These are phyloP conservation scores for Parazoanthus darwini DNA, from an alignment of 92 coral and sea anemone genomes.

Conservation along the genomic window DNA sequence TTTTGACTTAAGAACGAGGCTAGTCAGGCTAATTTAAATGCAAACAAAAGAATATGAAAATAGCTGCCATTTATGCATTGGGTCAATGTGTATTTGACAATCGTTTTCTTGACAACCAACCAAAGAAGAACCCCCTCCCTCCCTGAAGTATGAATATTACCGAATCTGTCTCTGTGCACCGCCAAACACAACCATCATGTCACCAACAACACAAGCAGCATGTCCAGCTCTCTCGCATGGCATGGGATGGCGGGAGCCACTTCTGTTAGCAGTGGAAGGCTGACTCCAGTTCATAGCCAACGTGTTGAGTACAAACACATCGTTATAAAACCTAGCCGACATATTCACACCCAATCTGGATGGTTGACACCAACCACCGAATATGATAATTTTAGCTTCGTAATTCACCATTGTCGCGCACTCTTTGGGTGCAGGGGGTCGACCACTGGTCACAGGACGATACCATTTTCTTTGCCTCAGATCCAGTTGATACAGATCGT, in stretches of 20 bases:
- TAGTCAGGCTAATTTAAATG: too few relatives aligned
- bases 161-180: conserved; percentile 97
- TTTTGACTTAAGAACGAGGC: too few relatives aligned
- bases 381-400: conserved; percentile 62
- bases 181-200: conserved; percentile 89
- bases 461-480: conserved; percentile 78
- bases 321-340: conserved; percentile 83
- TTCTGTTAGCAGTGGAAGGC: conserved; percentile 34
- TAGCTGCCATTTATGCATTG: too few relatives aligned
- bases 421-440: conserved; percentile 90
- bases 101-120: too few relatives aligned
- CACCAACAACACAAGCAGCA: conserved; percentile 81
- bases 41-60: too few relatives aligned
- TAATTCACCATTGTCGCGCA: conserved; percentile 83
- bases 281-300: conserved; percentile 65
- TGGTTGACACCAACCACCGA: conserved; percentile 99
- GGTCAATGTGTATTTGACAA: too few relatives aligned
- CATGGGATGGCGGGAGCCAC: conserved; percentile 40
- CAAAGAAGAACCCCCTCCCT: too few relatives aligned
- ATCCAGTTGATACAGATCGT: conserved; percentile 81
- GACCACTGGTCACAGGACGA: conserved; percentile 67
- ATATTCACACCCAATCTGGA: conserved; percentile 71
- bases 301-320: conserved; percentile 64
- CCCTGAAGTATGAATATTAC: conserved; percentile 36
- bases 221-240: conserved; percentile 97